Evolutionary conservation across 2,888 invertebrate species (phyloP).

Genomic region (Sinodicranocentrus sp.): DNA sequence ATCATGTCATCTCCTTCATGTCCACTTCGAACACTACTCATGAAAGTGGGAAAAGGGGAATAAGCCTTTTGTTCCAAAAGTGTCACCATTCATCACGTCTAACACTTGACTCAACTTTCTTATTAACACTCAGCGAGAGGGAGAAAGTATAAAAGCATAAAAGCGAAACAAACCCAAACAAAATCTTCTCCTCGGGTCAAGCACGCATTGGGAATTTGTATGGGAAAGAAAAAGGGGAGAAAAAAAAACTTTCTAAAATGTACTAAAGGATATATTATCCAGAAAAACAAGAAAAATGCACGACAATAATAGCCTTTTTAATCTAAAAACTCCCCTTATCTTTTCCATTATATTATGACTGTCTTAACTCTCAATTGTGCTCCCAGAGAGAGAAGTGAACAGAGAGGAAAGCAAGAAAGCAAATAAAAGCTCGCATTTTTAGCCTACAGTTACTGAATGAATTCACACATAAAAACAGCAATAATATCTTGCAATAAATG

Average conservation of each 20-base stretch:
- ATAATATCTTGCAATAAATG: slow-evolving; percentile 57
- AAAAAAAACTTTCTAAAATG: too few relatives aligned
- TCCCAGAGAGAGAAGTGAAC: background rate
- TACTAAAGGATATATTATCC: too few relatives aligned
- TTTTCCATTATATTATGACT: background rate
- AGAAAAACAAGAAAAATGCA: too few relatives aligned
- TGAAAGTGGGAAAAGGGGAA: background rate
- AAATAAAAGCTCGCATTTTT: background rate
- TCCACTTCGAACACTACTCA: slow-evolving; percentile 58
- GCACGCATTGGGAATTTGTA: background rate
- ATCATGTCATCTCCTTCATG: slow-evolving; percentile 61
- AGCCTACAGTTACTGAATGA: slow-evolving; percentile 43
- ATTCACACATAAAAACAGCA: slow-evolving; percentile 60
- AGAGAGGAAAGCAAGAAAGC: background rate
- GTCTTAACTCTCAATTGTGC: background rate
- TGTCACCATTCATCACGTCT: slow-evolving; percentile 17
- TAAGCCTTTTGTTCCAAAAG: slow-evolving; percentile 23
- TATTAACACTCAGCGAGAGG: slow-evolving; percentile 6
- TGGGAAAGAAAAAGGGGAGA: too few relatives aligned
- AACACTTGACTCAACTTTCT: slow-evolving; percentile 37
- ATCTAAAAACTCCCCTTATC: background rate
- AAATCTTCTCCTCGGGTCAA: slow-evolving; percentile 13
- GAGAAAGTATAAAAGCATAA: background rate
- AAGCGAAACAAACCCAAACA: background rate
- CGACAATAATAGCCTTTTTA: too few relatives aligned